A percentile compares a stretch with the other conserved stretches of the same genome.
These are phyloP conservation scores for Myrmecobius fasciatus DNA, from an alignment of 2,113 vertebrate species.

Conservation along the genomic window DNA sequence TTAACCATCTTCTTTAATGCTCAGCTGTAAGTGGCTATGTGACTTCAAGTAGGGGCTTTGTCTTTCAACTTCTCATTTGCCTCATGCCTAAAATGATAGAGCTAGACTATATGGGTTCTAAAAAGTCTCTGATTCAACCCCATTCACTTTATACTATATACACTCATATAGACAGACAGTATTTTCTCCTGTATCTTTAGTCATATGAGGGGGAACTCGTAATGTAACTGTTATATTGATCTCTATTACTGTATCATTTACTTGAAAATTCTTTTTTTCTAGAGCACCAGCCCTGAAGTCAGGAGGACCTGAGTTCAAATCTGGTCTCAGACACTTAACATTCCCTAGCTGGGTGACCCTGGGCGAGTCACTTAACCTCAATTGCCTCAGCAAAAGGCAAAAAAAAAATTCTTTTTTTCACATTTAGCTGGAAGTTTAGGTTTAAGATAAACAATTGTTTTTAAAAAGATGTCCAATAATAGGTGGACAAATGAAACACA, in stretches of 20 bases:
- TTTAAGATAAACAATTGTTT: background rate
- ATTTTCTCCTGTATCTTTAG: constrained; percentile 13
- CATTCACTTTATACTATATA: constrained; percentile 6
- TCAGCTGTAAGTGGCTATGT: background rate
- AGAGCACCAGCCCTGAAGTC: no score
- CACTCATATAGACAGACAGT: background rate
- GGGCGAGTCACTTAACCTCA: no score
- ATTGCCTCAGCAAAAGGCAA: no score
- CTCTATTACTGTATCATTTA: background rate
- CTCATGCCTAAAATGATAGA: background rate
- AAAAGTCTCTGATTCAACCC: background rate
- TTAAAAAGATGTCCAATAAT: background rate
- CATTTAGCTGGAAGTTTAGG: background rate
- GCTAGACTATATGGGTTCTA: background rate
- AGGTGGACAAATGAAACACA: background rate
- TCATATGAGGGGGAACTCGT: background rate
- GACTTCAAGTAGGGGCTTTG: no score
- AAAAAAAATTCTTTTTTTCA: constrained; percentile 30
- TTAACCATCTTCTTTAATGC: background rate
- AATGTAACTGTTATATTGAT: constrained; percentile 4
- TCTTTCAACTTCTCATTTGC: background rate
- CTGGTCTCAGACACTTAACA: no score
- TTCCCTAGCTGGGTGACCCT: no score
- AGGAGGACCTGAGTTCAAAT: no score
- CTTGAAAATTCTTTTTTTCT: constrained; percentile 23